Conservation (phyloP, 2,113 vertebrate genomes). For the Panurus biarmicus region DNA sequence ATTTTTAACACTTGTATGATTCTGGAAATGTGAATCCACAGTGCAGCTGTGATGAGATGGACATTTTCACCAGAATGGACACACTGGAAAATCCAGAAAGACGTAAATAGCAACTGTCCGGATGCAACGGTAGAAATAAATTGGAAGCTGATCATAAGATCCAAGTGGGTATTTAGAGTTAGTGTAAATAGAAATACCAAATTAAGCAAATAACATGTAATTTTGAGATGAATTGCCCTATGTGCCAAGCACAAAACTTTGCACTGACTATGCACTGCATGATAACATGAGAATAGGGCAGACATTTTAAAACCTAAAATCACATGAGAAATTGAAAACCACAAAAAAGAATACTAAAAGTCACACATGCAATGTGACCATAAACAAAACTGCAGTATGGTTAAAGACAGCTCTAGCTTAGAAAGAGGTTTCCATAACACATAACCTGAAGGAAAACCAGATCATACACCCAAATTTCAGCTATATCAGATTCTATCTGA, state of each 20-base stretch:
- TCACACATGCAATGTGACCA: not conserved
- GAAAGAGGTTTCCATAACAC: not conserved
- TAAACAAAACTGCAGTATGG: not conserved
- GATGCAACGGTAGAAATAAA: constrained; percentile 53
- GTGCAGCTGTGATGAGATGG: not conserved
- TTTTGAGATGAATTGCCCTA: constrained; percentile 37
- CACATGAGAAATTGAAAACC: not conserved
- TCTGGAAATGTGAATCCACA: not conserved
- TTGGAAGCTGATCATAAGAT: constrained; percentile 48
- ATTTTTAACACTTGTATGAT: not conserved
- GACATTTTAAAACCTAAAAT: constrained; percentile 24
- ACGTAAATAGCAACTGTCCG: constrained; percentile 16
- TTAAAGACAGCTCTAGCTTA: not conserved
- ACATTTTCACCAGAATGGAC: not conserved
- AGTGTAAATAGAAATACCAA: constrained; percentile 57
- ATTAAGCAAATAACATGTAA: constrained; percentile 62
- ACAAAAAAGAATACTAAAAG: not conserved
- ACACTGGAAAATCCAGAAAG: not conserved
- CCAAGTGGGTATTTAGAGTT: constrained; percentile 41
- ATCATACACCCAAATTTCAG: not conserved
- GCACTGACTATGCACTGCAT: not conserved
- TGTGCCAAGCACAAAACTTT: constrained; percentile 4
- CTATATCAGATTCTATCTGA: not conserved
- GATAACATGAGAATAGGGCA: not conserved
- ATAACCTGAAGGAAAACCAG: not conserved